Evolutionary conservation across 2,888 invertebrate species (phyloP), one percentile per base, ranked within the genome.

Genomic region (Bhutanitis thaidina): DNA sequence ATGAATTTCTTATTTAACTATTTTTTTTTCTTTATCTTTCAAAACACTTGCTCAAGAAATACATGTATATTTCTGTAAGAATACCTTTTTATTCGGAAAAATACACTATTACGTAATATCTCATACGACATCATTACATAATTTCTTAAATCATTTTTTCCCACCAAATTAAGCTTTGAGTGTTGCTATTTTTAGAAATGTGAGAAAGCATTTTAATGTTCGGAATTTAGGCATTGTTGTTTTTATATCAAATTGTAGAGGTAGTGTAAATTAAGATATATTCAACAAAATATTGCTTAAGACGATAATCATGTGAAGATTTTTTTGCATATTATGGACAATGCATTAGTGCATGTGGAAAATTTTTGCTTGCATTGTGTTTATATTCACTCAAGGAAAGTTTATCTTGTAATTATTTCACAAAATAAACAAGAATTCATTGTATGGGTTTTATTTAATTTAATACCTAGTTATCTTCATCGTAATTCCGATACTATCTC

Each of bases 391-490:
- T 56, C 58, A 69, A 65, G 64, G 67, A 74, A 75, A 76, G 78
- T 78, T 73, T 72, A 64, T 67, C 67, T 71, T 73, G 72, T 73
- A 61, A 71, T 75, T 50, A 77, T 78, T 85, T 79, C 77, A 80
- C 72, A 50, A 72, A 84, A 81, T 85, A 82, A 84, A 78, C 72
- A 78, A 74, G 78, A 79, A 80, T 86, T 84, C 82, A 85, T 82
- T 86, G 83, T 75, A 73, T 1, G 12, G 30, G 27, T 52, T 41
- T 59, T 68, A 36, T 51, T 36, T 45, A 10, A 27, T 37, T 45
- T 3, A 20, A 20, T 20, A 20, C 5, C 20, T 5, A 20, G 20
- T 3, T 5, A 20, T 20, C 20, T 20, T 20, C 5, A 20, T 3
- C 2, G 20, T 20, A 20, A 2, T 20, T 3, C 5, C 20, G n/a